These are phyloP conservation scores for Scaptomyza graminum DNA, from an alignment of 1,140 invertebrate species.

Conservation along the genomic window DNA sequence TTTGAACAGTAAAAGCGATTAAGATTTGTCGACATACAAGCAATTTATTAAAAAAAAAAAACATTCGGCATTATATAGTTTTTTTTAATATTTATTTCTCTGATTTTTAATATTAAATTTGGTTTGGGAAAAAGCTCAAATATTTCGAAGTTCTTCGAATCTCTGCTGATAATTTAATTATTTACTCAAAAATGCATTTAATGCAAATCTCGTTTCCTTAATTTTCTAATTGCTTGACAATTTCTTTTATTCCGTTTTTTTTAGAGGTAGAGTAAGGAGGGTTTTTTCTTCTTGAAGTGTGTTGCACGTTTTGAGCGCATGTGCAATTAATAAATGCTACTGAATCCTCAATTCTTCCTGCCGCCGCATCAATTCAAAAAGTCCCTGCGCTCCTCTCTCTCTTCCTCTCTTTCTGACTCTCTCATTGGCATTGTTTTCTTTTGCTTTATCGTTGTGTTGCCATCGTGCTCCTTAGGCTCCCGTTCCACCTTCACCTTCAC, in stretches of 20 bases:
- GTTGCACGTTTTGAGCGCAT: slow-evolving; percentile 71
- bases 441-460: slow-evolving; percentile 62
- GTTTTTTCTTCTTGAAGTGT: slow-evolving; percentile 11
- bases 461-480: slow-evolving; percentile 37
- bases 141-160: not conserved
- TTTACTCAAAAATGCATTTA: not conserved
- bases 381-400: slow-evolving; percentile 10
- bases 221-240: slow-evolving; percentile 2
- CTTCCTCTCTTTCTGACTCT: not conserved
- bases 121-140: no score
- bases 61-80: no score
- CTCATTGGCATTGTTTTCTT: slow-evolving; percentile 52
- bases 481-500: not conserved
- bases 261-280: no score
- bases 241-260: not conserved
- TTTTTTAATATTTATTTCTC: no score
- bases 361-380: slow-evolving; percentile 1
- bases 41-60: no score
- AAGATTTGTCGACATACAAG: no score
- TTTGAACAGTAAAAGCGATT: no score
- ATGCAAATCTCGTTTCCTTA: no score
- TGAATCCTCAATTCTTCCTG: slow-evolving; percentile 43
- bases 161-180: no score
- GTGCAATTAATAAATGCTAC: slow-evolving; percentile 81
- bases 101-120: no score